Evolutionary conservation across 2,797 vertebrate genomes (phyloP), one percentile per base, ranked within the genome.

Genomic region (Sebastes goodei): DNA sequence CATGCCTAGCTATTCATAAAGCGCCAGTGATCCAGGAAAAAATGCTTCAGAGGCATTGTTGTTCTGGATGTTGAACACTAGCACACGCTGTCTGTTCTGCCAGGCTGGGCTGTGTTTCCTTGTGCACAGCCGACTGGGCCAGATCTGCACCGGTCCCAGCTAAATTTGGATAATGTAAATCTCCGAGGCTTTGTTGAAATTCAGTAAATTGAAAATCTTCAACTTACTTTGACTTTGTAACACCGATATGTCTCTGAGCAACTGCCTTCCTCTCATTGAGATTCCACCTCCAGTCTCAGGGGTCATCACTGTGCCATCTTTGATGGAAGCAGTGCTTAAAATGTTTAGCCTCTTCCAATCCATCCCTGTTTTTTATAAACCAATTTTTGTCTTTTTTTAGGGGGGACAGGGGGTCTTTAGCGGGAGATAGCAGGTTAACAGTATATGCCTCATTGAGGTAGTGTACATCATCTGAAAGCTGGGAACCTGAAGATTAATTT

Each of bases 1-100:
- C 46, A 11, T 52, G 76, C 63, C 32, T 23, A 11, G 30, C 65
- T 76, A 76, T 84, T 87, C 84, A 86, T 84, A 72, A 85, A 76
- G 57, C 2, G 23, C 80, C 65, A 76, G 67, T 76, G 80, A 84
- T 89, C 81, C 81, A 86, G 59, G 42, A 38, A 82, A 78, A 84
- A 72, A 64, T 65, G 66, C 75, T 84, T 82, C 70, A 33, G 49
- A 82, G 76, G 46, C 59, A 38, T 73, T 75, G 76, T 80, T 88
- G 83, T 70, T 81, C 32, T 81, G 55, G 74, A 62, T 78, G 76
- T 78, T 81, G 63, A 86, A 80, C 86, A 76, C 67, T 25, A 71
- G 23, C 57, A 30, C 57, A 30, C 30, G 1, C 38, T 10, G 65
- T 21, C 57, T 81, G 68, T 78, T 87, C 61, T 78, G 71, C 67